phyloP scores from a whole-genome alignment of 1,140 invertebrate genomes.

The Drosophila pectinifera region DNA sequence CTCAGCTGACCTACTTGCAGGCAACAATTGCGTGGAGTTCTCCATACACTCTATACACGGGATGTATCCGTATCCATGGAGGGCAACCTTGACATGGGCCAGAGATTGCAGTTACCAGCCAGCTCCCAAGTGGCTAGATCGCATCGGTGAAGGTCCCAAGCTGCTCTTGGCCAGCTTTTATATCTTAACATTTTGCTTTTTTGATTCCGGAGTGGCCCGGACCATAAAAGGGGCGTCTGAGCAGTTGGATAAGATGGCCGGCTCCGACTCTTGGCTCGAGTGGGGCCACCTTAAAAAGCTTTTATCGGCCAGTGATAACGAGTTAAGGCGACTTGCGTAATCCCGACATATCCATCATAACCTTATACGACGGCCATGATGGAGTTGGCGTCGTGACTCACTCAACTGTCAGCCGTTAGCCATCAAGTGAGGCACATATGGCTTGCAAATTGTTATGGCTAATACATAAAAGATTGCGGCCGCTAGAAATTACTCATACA shows the following conservation, averaged over 20 bases:
- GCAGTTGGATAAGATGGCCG: conserved; percentile 66
- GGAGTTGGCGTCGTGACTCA: conserved; percentile 52
- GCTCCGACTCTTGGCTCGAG: conserved; percentile 28
- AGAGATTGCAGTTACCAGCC: conserved; percentile 25
- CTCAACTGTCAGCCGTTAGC: conserved; percentile 52
- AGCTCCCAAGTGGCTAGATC: conserved; percentile 20
- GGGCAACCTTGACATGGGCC: conserved; percentile 38
- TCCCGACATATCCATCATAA: conserved; percentile 35
- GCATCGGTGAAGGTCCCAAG: conserved; percentile 28
- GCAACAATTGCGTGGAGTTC: conserved; percentile 46
- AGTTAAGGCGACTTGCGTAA: conserved; percentile 60
- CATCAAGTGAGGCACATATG: conserved; percentile 32
- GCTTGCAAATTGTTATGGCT: conserved; percentile 63
- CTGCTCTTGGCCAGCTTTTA: conserved; percentile 25
- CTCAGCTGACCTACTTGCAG: conserved; percentile 38
- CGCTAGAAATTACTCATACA: conserved; percentile 50
- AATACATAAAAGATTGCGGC: conserved; percentile 31
- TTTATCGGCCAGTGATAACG: conserved; percentile 70
- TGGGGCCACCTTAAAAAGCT: conserved; percentile 42
- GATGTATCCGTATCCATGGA: conserved; percentile 20
- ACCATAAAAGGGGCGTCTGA: conserved; percentile 62
- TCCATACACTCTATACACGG: not conserved
- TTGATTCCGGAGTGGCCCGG: conserved; percentile 16
- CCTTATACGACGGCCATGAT: conserved; percentile 43
- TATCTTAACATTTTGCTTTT: not conserved